Evolutionary conservation across 2,888 invertebrate genomes (phyloP), one percentile per base, ranked within the genome.

Genomic region (Osmoderma eremita): DNA sequence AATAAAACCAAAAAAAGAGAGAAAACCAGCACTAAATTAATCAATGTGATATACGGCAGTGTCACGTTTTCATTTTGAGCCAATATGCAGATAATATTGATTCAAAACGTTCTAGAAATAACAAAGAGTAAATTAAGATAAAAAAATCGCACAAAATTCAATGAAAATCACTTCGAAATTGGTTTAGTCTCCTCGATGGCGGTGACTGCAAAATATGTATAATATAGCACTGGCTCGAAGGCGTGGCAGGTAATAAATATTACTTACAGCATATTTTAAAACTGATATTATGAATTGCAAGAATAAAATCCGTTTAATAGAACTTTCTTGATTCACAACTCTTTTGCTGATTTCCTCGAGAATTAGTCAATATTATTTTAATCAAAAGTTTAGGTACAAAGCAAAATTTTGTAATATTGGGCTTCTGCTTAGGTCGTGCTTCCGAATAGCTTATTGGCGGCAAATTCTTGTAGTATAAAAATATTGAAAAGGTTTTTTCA

Each of bases 1-100:
- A 81, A 81, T 80, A 82, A 82, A 82, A 82, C 80, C 82, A 78
- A 73, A 77, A 82, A 82, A 81, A 79, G 50, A 53, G 53, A 82
- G 78, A 73, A 77, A 71, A 81, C 78, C 80, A 81, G 82, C 81
- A 81, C 81, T 81, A 80, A 81, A 80, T 82, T 81, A 82, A 80
- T 80, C 75, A 10, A 30, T 30, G 1, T 30, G 30, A 8, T 30
- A 30, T 30, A 30, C 70, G 71, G 71, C 67, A 18, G 53, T 53
- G 70, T 67, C 30, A 30, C 54, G 42, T 56, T 48, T 58, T 51
- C 49, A 64, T 51, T 18, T 50, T 39, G 64, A 58, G 56, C 48
- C 48, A 54, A 53, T 54, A 49, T 39, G 17, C 20, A 4, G 5
- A 22, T 24, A 13, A 42, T 39, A 54, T 24, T n/a, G 42, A 48